Base-by-base conservation (phyloP, 2,888 invertebrate species). In the Zaprionus bogoriensis region DNA sequence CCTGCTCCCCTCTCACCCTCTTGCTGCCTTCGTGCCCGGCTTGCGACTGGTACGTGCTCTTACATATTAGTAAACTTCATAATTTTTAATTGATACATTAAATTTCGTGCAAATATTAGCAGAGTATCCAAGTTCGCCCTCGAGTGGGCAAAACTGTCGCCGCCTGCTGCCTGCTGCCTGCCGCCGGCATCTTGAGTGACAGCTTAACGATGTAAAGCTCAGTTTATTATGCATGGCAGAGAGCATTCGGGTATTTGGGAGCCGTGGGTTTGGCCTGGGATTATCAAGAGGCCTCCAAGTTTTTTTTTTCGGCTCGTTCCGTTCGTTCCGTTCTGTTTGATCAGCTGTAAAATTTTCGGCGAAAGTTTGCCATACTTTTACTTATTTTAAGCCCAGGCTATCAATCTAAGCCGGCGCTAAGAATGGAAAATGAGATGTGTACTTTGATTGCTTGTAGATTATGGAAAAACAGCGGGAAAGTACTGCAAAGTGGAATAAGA, bases 11-110 rank as follows among this genome's bases (percentile, higher is more conserved):
- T 10, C 23, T 19, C 27, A n/a, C 28, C 51, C 38, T 19, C 38
- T 36, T 17, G 2, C 53, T 46, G 20, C 14, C 42, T 12, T 23
- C 23, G 7, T 17, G 46, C 7, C 38, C 39, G 45, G 57, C 27
- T 23, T 38, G 23, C 32, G 52, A 61, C 44, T 60, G 63, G 80
- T 77, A 90, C 90, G 90, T 90, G 89, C 88, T 87, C 82, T 79
- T 81, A 87, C 89, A 90, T 90, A 89, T 89, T 88, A 89, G 88
- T 77, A 88, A 87, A 89, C 89, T 90, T 90, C 90, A 90, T 90
- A 89, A 90, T 90, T 90, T 90, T 90, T 90, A 90, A 90, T 90
- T 90, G 91, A 90, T 91, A 90, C 91, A 91, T 91, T 90, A 90
- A 90, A 90, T 86, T 87, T 75, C 76, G 76, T 74, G 75, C 85